These are phyloP conservation scores for Colistium nudipinnis DNA, from an alignment of 2,113 vertebrate species.

Conservation along the genomic window DNA sequence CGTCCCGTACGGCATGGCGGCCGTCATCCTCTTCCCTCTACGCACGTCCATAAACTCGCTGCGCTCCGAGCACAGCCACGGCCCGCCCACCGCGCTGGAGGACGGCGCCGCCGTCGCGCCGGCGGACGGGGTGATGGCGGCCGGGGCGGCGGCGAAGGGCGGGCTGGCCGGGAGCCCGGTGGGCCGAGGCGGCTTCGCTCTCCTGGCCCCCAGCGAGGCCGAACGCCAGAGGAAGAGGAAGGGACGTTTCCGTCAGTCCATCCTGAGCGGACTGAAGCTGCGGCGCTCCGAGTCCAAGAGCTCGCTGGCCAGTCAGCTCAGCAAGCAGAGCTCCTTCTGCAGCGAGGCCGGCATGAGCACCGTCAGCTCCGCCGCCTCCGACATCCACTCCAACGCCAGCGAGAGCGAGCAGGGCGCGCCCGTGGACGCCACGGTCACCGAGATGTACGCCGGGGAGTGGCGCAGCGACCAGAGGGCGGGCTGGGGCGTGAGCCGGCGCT, in stretches of 20 bases:
- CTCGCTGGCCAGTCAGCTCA: slow-evolving; percentile 96
- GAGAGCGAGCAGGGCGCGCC: slow-evolving; percentile 92
- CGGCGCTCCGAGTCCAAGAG: slow-evolving; percentile 97
- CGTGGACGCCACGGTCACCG: slow-evolving; percentile 95
- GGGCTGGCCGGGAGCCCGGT: slow-evolving; percentile 90
- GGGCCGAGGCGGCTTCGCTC: slow-evolving; percentile 91
- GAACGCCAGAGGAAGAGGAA: slow-evolving; percentile 93
- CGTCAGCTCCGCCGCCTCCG: slow-evolving; percentile 93
- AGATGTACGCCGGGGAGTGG: slow-evolving; percentile 96
- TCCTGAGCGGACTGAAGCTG: slow-evolving; percentile 94
- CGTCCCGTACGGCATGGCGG: slow-evolving; percentile 97
- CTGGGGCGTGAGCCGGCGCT: slow-evolving; percentile 93
- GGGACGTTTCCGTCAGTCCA: slow-evolving; percentile 94
- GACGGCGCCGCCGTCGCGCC: slow-evolving; percentile 61
- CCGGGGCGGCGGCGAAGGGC: no score
- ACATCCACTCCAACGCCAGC: slow-evolving; percentile 96
- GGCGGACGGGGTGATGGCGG: slow-evolving; percentile 82
- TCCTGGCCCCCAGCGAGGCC: slow-evolving; percentile 90
- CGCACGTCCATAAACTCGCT: slow-evolving; percentile 98
- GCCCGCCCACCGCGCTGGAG: slow-evolving; percentile 84
- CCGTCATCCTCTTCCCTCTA: slow-evolving; percentile 95
- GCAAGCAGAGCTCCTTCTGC: slow-evolving; percentile 99
- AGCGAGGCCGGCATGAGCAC: slow-evolving; percentile 98
- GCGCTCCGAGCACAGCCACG: slow-evolving; percentile 96
- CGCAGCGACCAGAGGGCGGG: slow-evolving; percentile 93